A percentile compares a stretch with the other conserved stretches of the same genome.
phyloP scores from a whole-genome alignment of 2,888 invertebrate genomes.

The Heliconius ismenius region DNA sequence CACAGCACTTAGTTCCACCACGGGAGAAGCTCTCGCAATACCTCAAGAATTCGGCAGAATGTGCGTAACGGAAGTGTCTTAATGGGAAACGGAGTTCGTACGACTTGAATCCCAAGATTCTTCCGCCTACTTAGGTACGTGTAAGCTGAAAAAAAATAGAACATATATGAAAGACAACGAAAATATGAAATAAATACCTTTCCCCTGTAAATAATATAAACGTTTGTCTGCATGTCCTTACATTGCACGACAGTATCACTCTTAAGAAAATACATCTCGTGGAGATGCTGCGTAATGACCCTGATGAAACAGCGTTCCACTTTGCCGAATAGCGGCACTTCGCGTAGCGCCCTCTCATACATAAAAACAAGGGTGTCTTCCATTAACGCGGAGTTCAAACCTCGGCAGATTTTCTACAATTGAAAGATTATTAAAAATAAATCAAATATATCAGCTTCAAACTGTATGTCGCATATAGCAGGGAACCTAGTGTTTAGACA shows the following conservation, averaged over 20 bases:
- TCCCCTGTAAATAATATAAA: constrained; percentile 79
- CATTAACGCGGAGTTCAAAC: constrained; percentile 77
- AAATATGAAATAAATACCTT: constrained; percentile 58
- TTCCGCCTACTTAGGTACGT: too few species aligned
- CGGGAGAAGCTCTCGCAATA: too few species aligned
- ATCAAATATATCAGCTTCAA: too few species aligned
- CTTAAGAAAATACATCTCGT: constrained; percentile 77
- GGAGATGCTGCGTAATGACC: constrained; percentile 76
- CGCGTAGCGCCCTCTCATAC: constrained; percentile 76
- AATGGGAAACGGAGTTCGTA: too few species aligned
- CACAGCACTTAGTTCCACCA: too few species aligned
- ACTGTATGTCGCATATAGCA: too few species aligned
- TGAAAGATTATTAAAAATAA: background rate
- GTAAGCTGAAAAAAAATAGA: too few species aligned
- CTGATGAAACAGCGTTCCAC: constrained; percentile 80
- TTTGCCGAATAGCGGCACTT: constrained; percentile 79
- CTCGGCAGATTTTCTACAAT: constrained; percentile 69
- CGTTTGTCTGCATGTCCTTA: constrained; percentile 72
- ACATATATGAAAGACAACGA: background rate
- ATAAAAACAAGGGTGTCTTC: constrained; percentile 79
- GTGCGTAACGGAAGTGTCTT: too few species aligned
- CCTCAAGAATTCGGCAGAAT: too few species aligned
- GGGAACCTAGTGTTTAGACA: too few species aligned
- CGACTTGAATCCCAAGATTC: too few species aligned
- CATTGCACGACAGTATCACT: constrained; percentile 76